phyloP scores from a whole-genome alignment of 2,888 invertebrate genomes.

The Drosophila stalkeri region DNA sequence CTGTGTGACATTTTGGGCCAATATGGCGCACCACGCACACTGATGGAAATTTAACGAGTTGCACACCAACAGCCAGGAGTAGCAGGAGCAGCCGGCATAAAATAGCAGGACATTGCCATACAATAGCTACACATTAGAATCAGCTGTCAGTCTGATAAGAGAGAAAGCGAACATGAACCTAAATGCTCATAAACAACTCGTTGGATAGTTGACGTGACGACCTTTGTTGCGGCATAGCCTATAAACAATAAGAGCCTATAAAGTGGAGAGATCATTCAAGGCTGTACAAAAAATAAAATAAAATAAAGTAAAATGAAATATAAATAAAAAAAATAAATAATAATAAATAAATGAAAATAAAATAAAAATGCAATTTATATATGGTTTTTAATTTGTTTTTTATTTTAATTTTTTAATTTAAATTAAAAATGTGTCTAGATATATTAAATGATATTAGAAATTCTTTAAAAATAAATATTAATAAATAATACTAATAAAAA shows the following conservation, averaged over 20 bases:
- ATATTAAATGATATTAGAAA: too few species aligned
- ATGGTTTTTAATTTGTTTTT: too few species aligned
- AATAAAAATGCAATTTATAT: too few species aligned
- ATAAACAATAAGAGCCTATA: not conserved
- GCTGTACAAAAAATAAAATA: not conserved
- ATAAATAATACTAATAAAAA: too few species aligned
- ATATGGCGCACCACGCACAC: conserved; percentile 72
- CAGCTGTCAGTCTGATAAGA: conserved; percentile 59
- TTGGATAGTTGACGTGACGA: conserved; percentile 44
- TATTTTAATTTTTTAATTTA: too few species aligned
- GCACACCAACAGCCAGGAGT: conserved; percentile 36
- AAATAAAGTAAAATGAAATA: too few species aligned
- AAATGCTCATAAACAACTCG: conserved; percentile 66
- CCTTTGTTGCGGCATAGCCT: not conserved
- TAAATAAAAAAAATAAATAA: too few species aligned
- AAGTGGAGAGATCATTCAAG: not conserved
- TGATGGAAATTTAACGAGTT: conserved; percentile 81
- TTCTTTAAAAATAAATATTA: too few species aligned
- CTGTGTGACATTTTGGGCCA: conserved; percentile 69
- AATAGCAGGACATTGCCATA: conserved; percentile 26
- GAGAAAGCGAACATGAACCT: not conserved
- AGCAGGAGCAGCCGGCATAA: conserved; percentile 8
- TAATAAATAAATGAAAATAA: too few species aligned
- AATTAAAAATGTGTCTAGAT: too few species aligned
- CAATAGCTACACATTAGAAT: conserved; percentile 66